Base-by-base conservation (phyloP, 2,888 invertebrate genomes). In the Tachina fera region DNA sequence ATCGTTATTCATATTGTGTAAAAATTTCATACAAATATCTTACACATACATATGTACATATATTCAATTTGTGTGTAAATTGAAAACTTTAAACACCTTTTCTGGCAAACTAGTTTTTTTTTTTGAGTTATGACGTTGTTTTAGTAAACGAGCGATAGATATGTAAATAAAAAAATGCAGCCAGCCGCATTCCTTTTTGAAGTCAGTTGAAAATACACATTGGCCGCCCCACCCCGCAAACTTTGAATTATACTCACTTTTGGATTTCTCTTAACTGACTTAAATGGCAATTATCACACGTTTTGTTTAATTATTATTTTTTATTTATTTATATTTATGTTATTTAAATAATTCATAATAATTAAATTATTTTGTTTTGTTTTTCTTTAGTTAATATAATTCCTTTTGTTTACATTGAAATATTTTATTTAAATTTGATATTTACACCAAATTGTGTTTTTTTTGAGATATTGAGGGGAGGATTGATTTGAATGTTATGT, bases 331-430 rank as follows among this genome's bases (percentile, higher is more conserved):
- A 31, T 68, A 39, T 74, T 81, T 68, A 75, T 81, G 70, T 83
- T 80, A 65, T 85, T 83, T 83, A 71, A 72, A 83, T 83, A 77
- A 83, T 83, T 75, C 72, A 83, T 83, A 83, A 83, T 83, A 80
- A 76, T 79, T 80, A 79, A 80, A 84, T 80, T 80, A 75, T 76
- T 41, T 75, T 75, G 3, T 16, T 53, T 70, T 70, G 5, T 51
- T 74, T 31, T 67, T 53, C 39, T 79, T 67, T 51, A 68, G 45
- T 63, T 79, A 65, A 63, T 83, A 74, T 80, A 84, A 84, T 84
- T 76, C 76, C 82, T 84, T 85, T 76, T 80, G 76, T 77, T 80
- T 80, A 83, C 83, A 83, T 85, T 85, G 65, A 83, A 83, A 83
- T 84, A 72, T 79, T 79, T 77, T 67, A 78, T 75, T 83, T 84